phyloP scores from a whole-genome alignment of 2,113 vertebrate genomes.

The Myotis davidii region DNA sequence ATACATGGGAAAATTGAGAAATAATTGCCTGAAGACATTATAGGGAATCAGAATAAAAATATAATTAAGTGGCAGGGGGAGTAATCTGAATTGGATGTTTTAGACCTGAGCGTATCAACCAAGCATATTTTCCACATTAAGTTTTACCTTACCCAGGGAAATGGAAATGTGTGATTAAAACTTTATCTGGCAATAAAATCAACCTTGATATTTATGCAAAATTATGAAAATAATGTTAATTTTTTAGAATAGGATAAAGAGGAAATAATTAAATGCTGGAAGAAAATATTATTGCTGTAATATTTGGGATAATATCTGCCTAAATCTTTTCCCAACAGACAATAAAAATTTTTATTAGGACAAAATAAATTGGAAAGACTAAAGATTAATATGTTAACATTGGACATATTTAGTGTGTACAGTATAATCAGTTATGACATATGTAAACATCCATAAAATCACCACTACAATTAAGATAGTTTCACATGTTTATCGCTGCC shows the following conservation, averaged over 20 bases:
- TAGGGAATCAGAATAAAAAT: background rate
- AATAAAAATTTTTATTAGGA: background rate
- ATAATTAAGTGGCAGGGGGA: background rate
- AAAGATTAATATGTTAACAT: background rate
- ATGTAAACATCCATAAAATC: background rate
- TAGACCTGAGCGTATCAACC: background rate
- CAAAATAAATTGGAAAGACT: background rate
- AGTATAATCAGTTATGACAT: background rate
- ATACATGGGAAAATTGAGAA: background rate
- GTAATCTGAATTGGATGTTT: background rate
- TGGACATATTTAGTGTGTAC: background rate
- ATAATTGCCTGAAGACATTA: background rate
- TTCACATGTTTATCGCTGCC: background rate
- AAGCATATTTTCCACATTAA: background rate
- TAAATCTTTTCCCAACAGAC: background rate
- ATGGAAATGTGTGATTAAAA: background rate
- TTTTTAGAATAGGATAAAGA: conserved; percentile 35
- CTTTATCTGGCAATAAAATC: background rate
- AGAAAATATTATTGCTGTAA: background rate
- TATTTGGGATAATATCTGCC: background rate
- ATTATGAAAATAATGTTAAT: background rate
- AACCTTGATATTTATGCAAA: background rate
- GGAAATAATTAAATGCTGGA: background rate
- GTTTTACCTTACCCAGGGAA: background rate
- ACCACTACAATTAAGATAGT: background rate